Evolutionary conservation across 1,140 invertebrate species (phyloP).

Genomic region (Eriosoma lanigerum): DNA sequence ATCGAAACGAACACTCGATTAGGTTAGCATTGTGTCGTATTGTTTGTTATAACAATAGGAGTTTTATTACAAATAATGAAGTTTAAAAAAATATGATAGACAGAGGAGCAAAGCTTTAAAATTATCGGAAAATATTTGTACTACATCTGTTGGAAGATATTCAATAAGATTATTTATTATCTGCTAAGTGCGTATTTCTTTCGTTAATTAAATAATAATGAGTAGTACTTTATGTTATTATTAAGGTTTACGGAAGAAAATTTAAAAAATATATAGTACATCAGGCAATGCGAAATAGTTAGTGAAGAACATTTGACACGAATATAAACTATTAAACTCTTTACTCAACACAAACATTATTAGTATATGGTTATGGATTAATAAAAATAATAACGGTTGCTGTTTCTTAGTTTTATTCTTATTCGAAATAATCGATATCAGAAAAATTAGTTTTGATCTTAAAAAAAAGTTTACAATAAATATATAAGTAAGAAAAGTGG

Average conservation of each 20-base stretch:
- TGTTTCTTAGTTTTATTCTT: neutral
- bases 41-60: conserved; percentile 16
- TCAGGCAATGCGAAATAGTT: neutral
- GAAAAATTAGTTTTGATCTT: neutral
- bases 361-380: neutral
- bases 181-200: neutral
- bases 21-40: no score
- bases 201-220: neutral
- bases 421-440: conserved; percentile 30
- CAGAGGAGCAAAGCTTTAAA: neutral
- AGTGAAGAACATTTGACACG: conserved; percentile 2
- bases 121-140: neutral
- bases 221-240: neutral
- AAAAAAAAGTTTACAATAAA: neutral
- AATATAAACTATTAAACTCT: conserved; percentile 1
- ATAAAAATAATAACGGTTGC: neutral
- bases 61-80: conserved; percentile 10
- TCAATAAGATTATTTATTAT: neutral
- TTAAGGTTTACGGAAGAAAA: neutral
- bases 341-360: no score
- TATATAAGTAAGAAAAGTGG: no score
- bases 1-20: neutral
- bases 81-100: neutral
- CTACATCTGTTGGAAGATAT: no score
- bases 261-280: neutral